Evolutionary conservation across 2,113 vertebrate species (phyloP), one percentile per base, ranked within the genome.

Genomic region (Gallinago jamesoni): DNA sequence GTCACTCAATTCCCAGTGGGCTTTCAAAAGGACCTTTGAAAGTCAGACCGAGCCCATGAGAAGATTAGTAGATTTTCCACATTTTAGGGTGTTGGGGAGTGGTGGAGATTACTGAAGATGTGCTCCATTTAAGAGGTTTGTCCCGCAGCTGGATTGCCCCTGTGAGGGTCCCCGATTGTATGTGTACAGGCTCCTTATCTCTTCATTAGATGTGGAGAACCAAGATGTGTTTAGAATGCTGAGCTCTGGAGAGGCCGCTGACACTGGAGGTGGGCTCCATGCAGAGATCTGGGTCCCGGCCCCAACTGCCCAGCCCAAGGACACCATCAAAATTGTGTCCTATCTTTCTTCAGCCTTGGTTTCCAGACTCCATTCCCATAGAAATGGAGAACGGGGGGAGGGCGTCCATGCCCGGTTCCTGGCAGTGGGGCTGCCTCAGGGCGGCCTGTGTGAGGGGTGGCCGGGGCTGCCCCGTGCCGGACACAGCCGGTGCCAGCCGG

Each of bases 361-460:
- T 53, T 73, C 12, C 53, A 47, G 45, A 15, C 12, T 41, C 21
- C 8, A 8, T 43, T 60, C 19, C 45, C n/a, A 48, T 1, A 53
- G 28, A 77, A 78, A 16, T 1, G 4, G 18, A 20, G 52, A 63
- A 48, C 20, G 19, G 7, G 33, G 2, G 3, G 0, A 1, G 4
- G 4, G 18, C 33, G 12, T 15, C 63, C 1, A 0, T 13, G 62
- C 30, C 30, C 16, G 12, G 30, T 57, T 0, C 0, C 4, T 7
- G 8, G 2, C 25, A 23, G 20, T 0, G 11, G 3, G 67, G 18
- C 10, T 55, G 48, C 18, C 19, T 30, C 31, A 2, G 11, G n/a
- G n/a, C n/a, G n/a, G 39, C 20, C 39, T 7, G 6, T 25, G 21
- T 9, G 52, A 6, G 28, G 15, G 27, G 23, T 19, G 12, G 12